These are phyloP conservation scores for Crepidodera aurea DNA, from an alignment of 2,888 invertebrate genomes.

Conservation along the genomic window DNA sequence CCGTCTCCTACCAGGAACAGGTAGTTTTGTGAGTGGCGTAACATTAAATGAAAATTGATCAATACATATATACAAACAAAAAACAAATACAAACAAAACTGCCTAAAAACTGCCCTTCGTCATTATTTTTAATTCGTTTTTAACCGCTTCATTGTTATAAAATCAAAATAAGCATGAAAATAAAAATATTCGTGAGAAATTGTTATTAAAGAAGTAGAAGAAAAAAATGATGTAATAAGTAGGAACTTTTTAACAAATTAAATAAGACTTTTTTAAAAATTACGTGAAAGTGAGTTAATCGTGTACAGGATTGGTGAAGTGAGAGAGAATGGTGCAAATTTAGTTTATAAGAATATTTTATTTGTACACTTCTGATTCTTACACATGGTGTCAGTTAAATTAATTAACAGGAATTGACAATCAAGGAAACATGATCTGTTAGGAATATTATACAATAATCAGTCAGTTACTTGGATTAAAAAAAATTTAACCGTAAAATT, in stretches of 20 bases:
- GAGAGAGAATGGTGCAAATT: neutral
- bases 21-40: neutral
- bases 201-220: constrained; percentile 30
- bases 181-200: constrained; percentile 17
- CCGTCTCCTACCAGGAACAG: neutral
- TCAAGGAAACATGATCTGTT: too few relatives aligned
- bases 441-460: too few relatives aligned
- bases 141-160: constrained; percentile 34
- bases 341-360: constrained; percentile 9
- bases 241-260: constrained; percentile 59
- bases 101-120: constrained; percentile 40
- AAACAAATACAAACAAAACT: constrained; percentile 22
- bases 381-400: neutral
- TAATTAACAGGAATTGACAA: too few relatives aligned
- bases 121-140: constrained; percentile 25
- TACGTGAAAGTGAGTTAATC: constrained; percentile 53
- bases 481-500: too few relatives aligned
- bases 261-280: constrained; percentile 59
- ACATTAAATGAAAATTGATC: neutral
- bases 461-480: too few relatives aligned
- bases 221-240: constrained; percentile 38
- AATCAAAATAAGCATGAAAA: constrained; percentile 28
- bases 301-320: constrained; percentile 6
- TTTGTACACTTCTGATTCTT: neutral
- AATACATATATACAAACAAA: neutral